Conservation (phyloP, 37 sponge, comb jelly and placozoan genomes). For the Tethya wilhelma region DNA sequence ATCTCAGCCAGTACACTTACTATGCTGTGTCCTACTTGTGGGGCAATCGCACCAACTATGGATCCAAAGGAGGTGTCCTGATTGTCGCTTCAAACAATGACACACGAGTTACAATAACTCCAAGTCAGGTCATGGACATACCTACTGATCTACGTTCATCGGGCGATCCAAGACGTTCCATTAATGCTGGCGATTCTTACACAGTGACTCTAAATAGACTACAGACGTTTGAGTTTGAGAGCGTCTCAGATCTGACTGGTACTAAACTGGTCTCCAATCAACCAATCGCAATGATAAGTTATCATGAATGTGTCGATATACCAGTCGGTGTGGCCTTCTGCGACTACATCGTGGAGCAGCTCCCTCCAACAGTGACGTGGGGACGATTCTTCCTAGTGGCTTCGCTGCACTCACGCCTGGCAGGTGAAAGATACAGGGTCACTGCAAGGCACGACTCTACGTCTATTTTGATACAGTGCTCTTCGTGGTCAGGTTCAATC, state of each 20-base stretch:
- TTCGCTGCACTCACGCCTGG: constrained; percentile 7
- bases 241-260: constrained; percentile 34
- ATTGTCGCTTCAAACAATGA: constrained; percentile 6
- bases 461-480: neutral
- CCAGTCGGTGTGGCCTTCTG: constrained; percentile 14
- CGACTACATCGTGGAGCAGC: constrained; percentile 46
- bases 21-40: constrained; percentile 39
- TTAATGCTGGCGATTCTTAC: constrained; percentile 13
- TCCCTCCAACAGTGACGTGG: constrained; percentile 58
- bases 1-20: constrained; percentile 29
- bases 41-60: neutral
- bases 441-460: neutral
- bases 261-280: constrained; percentile 14
- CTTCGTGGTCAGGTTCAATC: neutral
- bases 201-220: constrained; percentile 6
- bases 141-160: constrained; percentile 4
- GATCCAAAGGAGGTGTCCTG: constrained; percentile 14
- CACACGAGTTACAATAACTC: constrained; percentile 35
- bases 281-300: constrained; percentile 38
- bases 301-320: constrained; percentile 50
- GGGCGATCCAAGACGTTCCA: neutral
- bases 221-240: constrained; percentile 33
- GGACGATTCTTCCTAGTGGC: constrained; percentile 35
- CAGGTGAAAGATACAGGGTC: constrained; percentile 10
- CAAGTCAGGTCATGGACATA: constrained; percentile 29